phyloP scores from a whole-genome alignment of 2,797 vertebrate species.

The Gymnoscopelus braueri region DNA sequence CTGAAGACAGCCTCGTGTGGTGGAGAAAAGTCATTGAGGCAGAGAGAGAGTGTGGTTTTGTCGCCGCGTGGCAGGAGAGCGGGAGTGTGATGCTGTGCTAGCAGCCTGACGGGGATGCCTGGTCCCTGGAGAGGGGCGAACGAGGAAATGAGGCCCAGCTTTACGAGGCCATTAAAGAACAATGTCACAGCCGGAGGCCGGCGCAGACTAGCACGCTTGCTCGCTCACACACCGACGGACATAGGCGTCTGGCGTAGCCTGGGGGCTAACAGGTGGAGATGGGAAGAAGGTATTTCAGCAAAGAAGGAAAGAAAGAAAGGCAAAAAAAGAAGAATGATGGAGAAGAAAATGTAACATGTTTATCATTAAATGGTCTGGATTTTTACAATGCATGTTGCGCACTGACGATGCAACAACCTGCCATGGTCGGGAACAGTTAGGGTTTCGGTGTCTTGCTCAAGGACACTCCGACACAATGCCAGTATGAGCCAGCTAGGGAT shows the following conservation, averaged over 20 bases:
- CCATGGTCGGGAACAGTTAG: neutral
- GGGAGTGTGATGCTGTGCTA: constrained; percentile 49
- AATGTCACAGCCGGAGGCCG: constrained; percentile 51
- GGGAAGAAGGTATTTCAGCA: too few species aligned
- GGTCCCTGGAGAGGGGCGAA: constrained; percentile 58
- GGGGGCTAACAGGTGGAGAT: too few species aligned
- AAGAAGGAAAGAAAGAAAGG: neutral
- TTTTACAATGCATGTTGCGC: neutral
- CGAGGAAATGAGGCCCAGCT: constrained; percentile 71
- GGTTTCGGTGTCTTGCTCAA: neutral
- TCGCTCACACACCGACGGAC: neutral
- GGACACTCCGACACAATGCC: too few species aligned
- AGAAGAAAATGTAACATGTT: neutral
- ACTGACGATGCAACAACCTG: too few species aligned
- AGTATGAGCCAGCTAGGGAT: too few species aligned
- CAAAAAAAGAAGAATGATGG: constrained; percentile 5
- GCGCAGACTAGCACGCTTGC: constrained; percentile 2
- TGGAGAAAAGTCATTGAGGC: constrained; percentile 56
- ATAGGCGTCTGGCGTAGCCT: neutral
- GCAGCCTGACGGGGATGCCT: constrained; percentile 63
- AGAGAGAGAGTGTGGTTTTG: constrained; percentile 52
- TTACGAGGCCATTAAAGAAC: constrained; percentile 73
- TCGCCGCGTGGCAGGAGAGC: constrained; percentile 39
- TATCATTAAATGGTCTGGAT: neutral
- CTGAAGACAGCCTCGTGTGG: constrained; percentile 20